Evolutionary conservation across 2,888 invertebrate genomes (phyloP).

Genomic region (Stenoptilia bipunctidactyla): DNA sequence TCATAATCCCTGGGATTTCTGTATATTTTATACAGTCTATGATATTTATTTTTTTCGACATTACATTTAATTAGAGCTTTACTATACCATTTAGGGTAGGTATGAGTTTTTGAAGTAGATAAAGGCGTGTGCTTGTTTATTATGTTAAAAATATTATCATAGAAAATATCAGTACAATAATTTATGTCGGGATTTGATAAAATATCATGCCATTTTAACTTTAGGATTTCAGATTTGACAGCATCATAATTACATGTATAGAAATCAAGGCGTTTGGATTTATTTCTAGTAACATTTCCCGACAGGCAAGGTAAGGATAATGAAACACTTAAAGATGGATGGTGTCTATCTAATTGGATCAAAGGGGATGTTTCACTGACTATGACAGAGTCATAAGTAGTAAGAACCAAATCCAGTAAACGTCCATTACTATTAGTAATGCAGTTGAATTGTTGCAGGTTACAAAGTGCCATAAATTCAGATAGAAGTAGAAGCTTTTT

Average conservation of each 20-base stretch:
- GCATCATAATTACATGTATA: neutral
- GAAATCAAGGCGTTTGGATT: neutral
- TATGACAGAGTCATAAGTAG: neutral
- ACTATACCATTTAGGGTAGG: conserved; percentile 1
- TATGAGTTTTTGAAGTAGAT: neutral
- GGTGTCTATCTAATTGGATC: neutral
- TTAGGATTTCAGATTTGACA: neutral
- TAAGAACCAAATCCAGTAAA: neutral
- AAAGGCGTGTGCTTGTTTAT: neutral
- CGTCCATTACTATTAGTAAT: neutral
- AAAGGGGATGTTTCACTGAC: neutral
- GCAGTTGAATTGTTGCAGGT: neutral
- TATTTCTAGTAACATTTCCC: neutral
- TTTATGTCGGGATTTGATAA: neutral
- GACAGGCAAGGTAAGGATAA: neutral
- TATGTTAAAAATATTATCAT: neutral
- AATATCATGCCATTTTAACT: neutral
- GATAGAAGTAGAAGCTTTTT: neutral
- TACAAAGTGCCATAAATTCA: neutral
- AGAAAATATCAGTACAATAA: neutral
- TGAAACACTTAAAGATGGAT: neutral
- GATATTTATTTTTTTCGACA: neutral
- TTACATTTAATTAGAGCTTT: neutral
- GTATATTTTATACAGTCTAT: neutral
- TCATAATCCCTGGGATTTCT: conserved; percentile 2